Percentiles rank a stretch among this genome's conserved stretches.
phyloP scores from a whole-genome alignment of 2,888 invertebrate species.

The Melieria crassipennis region DNA sequence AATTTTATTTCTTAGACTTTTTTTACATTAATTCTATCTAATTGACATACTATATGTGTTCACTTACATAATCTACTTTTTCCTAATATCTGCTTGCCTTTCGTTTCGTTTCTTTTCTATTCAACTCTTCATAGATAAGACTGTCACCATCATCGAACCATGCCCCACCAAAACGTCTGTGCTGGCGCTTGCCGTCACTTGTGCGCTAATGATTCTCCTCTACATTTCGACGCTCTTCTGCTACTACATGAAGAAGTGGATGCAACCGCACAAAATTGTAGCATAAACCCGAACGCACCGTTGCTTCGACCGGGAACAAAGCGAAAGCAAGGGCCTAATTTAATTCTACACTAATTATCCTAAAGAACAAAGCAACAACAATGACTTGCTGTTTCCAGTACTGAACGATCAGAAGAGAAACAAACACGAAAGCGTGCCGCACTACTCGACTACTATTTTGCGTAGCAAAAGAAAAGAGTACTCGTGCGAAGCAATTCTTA shows the following conservation, averaged over 20 bases:
- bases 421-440: no score
- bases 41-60: no score
- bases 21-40: no score
- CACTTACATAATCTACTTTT: no score
- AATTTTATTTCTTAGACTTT: no score
- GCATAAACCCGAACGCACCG: constrained; percentile 65
- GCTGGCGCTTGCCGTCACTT: constrained; percentile 89
- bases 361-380: no score
- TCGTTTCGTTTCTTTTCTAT: neutral
- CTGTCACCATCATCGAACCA: constrained; percentile 88
- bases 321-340: no score
- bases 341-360: no score
- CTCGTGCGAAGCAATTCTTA: constrained; percentile 16
- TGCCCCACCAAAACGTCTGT: constrained; percentile 93
- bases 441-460: constrained; percentile 1
- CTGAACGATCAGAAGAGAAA: no score
- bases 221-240: constrained; percentile 93
- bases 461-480: constrained; percentile 11
- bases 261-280: constrained; percentile 84
- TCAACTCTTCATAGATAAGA: constrained; percentile 75
- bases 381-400: no score
- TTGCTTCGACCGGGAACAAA: neutral
- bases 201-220: constrained; percentile 86
- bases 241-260: constrained; percentile 93
- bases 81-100: constrained; percentile 1